Conservation (phyloP, 2,888 invertebrate species). For the Chironomus riparius region DNA sequence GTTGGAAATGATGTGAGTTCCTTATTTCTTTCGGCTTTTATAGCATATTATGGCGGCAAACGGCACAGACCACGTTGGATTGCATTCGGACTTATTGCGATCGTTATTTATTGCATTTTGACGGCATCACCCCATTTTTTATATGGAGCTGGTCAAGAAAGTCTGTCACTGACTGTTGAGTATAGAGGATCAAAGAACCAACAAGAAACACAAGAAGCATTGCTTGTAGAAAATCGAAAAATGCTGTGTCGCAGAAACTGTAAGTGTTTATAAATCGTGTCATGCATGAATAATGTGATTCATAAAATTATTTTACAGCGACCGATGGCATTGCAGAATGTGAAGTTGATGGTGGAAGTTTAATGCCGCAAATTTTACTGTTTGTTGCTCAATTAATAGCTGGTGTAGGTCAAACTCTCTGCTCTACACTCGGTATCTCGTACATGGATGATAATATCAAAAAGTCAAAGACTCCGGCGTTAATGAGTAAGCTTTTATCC, state of each 20-base stretch:
- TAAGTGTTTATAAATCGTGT: background rate
- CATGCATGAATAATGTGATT: too few relatives aligned
- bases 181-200: conserved; percentile 37
- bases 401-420: conserved; percentile 52
- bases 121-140: background rate
- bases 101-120: background rate
- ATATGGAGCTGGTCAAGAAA: conserved; percentile 51
- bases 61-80: conserved; percentile 57
- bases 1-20: conserved; percentile 58
- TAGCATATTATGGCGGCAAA: conserved; percentile 53
- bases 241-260: conserved; percentile 39
- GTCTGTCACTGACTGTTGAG: conserved; percentile 47
- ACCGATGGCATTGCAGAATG: conserved; percentile 32
- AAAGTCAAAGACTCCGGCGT: conserved; percentile 52
- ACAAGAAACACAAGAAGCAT: conserved; percentile 36
- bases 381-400: conserved; percentile 53
- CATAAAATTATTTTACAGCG: background rate
- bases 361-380: conserved; percentile 48
- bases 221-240: conserved; percentile 40
- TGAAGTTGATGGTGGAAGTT: conserved; percentile 42
- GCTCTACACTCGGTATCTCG: conserved; percentile 46
- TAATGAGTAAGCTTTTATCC: conserved; percentile 45
- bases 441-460: conserved; percentile 59
- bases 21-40: conserved; percentile 49
- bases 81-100: conserved; percentile 39